Evolutionary conservation across 2,888 invertebrate genomes (phyloP).

Genomic region (Tryphoninae sp.): DNA sequence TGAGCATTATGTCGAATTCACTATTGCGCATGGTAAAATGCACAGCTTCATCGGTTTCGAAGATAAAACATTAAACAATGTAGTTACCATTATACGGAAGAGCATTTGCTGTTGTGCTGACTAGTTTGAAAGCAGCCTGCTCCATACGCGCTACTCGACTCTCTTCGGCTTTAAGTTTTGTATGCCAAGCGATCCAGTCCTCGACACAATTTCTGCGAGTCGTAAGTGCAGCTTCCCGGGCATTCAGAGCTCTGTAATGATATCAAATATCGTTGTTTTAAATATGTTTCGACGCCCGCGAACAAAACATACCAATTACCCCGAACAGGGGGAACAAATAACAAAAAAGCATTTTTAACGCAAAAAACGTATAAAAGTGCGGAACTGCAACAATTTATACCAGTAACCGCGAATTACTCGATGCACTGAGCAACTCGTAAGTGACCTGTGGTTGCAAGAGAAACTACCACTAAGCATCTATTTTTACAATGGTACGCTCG

Average conservation of each 20-base stretch:
- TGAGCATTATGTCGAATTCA: not conserved
- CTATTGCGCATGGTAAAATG: not conserved
- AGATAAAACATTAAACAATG: conserved; percentile 19
- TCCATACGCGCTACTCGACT: conserved; percentile 80
- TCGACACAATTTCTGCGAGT: conserved; percentile 79
- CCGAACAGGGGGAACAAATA: not conserved
- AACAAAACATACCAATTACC: not conserved
- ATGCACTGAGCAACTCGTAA: conserved; percentile 63
- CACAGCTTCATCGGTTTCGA: not conserved
- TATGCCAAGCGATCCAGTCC: conserved; percentile 80
- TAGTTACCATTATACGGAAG: conserved; percentile 76
- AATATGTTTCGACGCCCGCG: not conserved
- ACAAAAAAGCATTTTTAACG: not conserved
- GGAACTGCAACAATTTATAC: conserved; percentile 8
- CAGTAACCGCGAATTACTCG: conserved; percentile 53
- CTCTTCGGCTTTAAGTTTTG: conserved; percentile 78
- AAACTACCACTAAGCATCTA: conserved; percentile 72
- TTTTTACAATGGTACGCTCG: conserved; percentile 74
- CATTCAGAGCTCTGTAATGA: conserved; percentile 77
- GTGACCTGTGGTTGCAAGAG: conserved; percentile 63
- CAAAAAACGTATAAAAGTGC: conserved; percentile 8
- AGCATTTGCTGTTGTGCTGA: conserved; percentile 78
- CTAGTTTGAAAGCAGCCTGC: conserved; percentile 78
- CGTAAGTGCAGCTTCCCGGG: conserved; percentile 78
- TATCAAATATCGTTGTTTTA: conserved; percentile 10